These are phyloP conservation scores for Eupithecia dodoneata DNA, from an alignment of 2,888 invertebrate genomes.

Conservation along the genomic window DNA sequence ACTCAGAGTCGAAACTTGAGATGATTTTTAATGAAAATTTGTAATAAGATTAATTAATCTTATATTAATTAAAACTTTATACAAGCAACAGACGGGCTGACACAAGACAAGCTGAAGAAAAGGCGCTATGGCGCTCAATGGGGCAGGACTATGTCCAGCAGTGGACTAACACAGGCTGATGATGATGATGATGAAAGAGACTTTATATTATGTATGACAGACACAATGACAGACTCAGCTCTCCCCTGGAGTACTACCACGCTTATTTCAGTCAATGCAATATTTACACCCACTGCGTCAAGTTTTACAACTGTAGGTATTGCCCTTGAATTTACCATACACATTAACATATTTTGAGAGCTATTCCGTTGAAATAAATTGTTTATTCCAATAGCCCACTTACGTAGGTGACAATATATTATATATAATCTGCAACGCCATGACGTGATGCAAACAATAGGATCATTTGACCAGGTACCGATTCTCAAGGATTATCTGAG, in stretches of 20 bases:
- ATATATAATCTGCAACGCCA: background rate
- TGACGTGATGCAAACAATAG: constrained; percentile 5
- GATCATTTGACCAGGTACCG: background rate
- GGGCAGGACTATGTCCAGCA: too few relatives aligned
- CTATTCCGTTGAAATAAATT: background rate
- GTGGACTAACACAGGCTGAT: too few relatives aligned
- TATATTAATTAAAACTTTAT: too few relatives aligned
- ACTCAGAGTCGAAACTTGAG: background rate
- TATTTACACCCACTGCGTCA: background rate
- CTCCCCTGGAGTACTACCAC: background rate
- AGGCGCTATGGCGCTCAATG: too few relatives aligned
- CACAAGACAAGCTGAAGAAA: too few relatives aligned
- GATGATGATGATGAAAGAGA: too few relatives aligned
- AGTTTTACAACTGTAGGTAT: background rate
- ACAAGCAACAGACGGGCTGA: too few relatives aligned
- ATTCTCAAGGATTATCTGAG: background rate
- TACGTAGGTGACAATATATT: background rate
- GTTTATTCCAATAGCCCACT: background rate
- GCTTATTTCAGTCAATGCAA: background rate
- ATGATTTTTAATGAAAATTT: too few relatives aligned
- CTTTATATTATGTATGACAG: too few relatives aligned
- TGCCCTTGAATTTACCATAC: constrained; percentile 1
- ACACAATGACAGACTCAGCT: too few relatives aligned
- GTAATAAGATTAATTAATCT: too few relatives aligned
- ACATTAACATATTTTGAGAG: background rate